Percentiles rank a stretch among this genome's conserved stretches.
Evolutionary conservation across 2,888 invertebrate genomes (phyloP).

Genomic region (Parascotia fuliginaria): DNA sequence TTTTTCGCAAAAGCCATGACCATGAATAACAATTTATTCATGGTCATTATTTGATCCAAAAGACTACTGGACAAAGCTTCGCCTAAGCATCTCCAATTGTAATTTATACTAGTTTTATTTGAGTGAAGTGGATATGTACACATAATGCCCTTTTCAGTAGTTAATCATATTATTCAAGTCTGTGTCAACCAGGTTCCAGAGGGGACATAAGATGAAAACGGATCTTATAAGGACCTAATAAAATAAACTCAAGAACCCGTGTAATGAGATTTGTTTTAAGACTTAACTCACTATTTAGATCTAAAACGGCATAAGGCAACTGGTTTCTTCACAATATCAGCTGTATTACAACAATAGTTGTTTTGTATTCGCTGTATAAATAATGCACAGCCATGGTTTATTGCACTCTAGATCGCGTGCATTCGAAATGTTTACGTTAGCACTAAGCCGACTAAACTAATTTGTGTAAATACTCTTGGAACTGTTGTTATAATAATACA

Average conservation of each 20-base stretch:
- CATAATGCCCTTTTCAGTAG: slow-evolving; percentile 24
- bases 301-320: too few species aligned
- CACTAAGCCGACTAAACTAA: slow-evolving; percentile 35
- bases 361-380: slow-evolving; percentile 3
- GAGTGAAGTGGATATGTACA: slow-evolving; percentile 12
- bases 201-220: too few species aligned
- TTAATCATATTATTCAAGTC: slow-evolving; percentile 13
- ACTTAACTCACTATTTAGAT: too few species aligned
- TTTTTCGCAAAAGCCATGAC: too few species aligned
- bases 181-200: slow-evolving; percentile 13
- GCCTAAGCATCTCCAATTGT: too few species aligned
- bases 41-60: too few species aligned
- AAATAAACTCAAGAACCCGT: not conserved
- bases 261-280: slow-evolving; percentile 4
- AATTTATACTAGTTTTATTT: slow-evolving; percentile 19
- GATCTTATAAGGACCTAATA: not conserved
- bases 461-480: slow-evolving; percentile 38
- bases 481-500: too few species aligned
- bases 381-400: slow-evolving; percentile 33
- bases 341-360: too few species aligned
- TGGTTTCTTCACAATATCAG: too few species aligned
- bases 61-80: too few species aligned
- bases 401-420: slow-evolving; percentile 51
- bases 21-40: too few species aligned
- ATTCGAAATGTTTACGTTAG: slow-evolving; percentile 36